Evolutionary conservation across 2,888 invertebrate genomes (phyloP).

Genomic region (Coelopa pilipes): DNA sequence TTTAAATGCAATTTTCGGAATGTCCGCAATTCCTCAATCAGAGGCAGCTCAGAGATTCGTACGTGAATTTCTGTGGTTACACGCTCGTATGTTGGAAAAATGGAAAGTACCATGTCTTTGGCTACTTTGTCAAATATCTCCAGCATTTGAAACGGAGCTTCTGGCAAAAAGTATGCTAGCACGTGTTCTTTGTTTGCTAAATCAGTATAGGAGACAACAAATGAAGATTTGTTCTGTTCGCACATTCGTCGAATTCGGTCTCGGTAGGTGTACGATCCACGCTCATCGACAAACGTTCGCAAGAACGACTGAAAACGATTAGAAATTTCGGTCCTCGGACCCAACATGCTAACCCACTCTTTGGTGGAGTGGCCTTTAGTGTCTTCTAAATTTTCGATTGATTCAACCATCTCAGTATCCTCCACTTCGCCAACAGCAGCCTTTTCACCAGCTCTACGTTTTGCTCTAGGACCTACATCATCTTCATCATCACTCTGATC

Average conservation of each 20-base stretch:
- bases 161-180: slow-evolving; percentile 95
- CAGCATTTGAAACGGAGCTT: slow-evolving; percentile 97
- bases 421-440: slow-evolving; percentile 84
- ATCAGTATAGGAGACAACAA: slow-evolving; percentile 92
- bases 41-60: slow-evolving; percentile 91
- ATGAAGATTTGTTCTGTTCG: slow-evolving; percentile 88
- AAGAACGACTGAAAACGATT: slow-evolving; percentile 94
- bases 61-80: slow-evolving; percentile 95
- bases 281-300: slow-evolving; percentile 86
- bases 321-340: slow-evolving; percentile 94
- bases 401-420: slow-evolving; percentile 88
- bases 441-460: slow-evolving; percentile 85
- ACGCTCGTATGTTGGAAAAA: slow-evolving; percentile 95
- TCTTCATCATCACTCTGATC: slow-evolving; percentile 88
- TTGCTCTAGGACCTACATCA: slow-evolving; percentile 74
- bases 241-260: slow-evolving; percentile 96
- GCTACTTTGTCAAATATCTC: slow-evolving; percentile 95
- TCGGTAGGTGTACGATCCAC: slow-evolving; percentile 88
- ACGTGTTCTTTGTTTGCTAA: slow-evolving; percentile 92
- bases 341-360: slow-evolving; percentile 97
- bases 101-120: slow-evolving; percentile 90
- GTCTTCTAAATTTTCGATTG: slow-evolving; percentile 97
- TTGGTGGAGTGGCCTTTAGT: slow-evolving; percentile 94
- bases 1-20: slow-evolving; percentile 91
- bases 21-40: slow-evolving; percentile 94